Conservation (phyloP, 1,140 invertebrate genomes). For the Zaprionus camerounensis region DNA sequence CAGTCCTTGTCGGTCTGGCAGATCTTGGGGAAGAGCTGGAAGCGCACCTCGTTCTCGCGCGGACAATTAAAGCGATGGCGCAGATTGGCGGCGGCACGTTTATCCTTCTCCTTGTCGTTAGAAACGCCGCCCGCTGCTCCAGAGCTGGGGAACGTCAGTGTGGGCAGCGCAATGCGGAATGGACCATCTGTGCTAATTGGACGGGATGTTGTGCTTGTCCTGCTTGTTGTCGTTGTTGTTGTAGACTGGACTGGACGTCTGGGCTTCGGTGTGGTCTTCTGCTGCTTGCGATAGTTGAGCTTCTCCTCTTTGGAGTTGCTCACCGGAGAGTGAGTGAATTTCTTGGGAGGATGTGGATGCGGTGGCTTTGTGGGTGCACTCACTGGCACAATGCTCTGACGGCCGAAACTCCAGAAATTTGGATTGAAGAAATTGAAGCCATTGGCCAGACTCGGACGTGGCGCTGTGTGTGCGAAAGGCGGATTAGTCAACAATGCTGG, state of each 20-base stretch:
- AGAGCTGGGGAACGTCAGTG: conserved; percentile 71
- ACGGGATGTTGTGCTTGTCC: conserved; percentile 58
- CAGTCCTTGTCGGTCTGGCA: conserved; percentile 86
- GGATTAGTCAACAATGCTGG: conserved; percentile 48
- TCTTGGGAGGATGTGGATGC: conserved; percentile 84
- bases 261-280: conserved; percentile 55
- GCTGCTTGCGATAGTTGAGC: conserved; percentile 72
- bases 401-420: conserved; percentile 68
- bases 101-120: conserved; percentile 72
- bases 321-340: conserved; percentile 84
- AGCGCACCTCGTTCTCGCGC: conserved; percentile 84
- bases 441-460: conserved; percentile 68
- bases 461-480: conserved; percentile 47
- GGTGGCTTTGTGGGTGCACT: conserved; percentile 49
- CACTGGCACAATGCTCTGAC: conserved; percentile 64
- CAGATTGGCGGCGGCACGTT: conserved; percentile 58
- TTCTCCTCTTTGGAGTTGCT: conserved; percentile 84
- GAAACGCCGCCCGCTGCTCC: conserved; percentile 44
- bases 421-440: conserved; percentile 71
- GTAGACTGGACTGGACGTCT: conserved; percentile 29
- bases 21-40: conserved; percentile 85
- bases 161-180: conserved; percentile 79
- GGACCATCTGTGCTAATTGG: conserved; percentile 61
- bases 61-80: conserved; percentile 85
- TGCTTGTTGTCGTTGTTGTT: conserved; percentile 52